A percentile compares a stretch with the other conserved stretches of the same genome.
Evolutionary conservation across 1,140 invertebrate genomes (phyloP).

Genomic region (Anadara kagoshimensis): DNA sequence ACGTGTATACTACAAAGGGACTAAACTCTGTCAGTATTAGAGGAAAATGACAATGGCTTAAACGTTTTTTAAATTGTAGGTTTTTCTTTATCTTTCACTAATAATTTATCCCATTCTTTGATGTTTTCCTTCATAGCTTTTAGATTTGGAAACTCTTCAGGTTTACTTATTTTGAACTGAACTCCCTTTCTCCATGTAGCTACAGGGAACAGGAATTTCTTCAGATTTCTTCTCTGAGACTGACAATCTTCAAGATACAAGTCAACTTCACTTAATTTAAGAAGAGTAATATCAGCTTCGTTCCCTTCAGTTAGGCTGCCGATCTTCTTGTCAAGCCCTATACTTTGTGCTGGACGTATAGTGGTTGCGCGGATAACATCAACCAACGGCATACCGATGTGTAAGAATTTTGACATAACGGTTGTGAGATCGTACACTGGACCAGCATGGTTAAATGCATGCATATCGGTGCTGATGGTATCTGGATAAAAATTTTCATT

Average conservation of each 20-base stretch:
- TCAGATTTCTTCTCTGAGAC: constrained; percentile 44
- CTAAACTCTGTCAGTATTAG: no score
- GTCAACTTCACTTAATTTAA: constrained; percentile 51
- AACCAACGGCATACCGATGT: constrained; percentile 62
- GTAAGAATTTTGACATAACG: constrained; percentile 67
- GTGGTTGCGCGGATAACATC: constrained; percentile 62
- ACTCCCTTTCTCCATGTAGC: constrained; percentile 59
- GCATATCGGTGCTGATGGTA: constrained; percentile 65
- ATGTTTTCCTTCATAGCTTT: constrained; percentile 25
- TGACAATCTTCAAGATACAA: constrained; percentile 53
- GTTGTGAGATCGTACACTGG: constrained; percentile 63
- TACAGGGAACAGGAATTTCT: constrained; percentile 51
- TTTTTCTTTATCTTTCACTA: constrained; percentile 29
- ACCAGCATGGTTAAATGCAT: constrained; percentile 53
- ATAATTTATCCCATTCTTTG: constrained; percentile 12
- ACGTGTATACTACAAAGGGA: no score
- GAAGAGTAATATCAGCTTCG: constrained; percentile 62
- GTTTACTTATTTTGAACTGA: constrained; percentile 32
- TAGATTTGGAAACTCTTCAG: constrained; percentile 45
- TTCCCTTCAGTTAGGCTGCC: constrained; percentile 57
- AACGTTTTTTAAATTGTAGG: no score
- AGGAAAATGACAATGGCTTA: no score
- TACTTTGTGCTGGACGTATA: constrained; percentile 53
- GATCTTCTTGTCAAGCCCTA: constrained; percentile 41
- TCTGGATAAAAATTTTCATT: constrained; percentile 62